A percentile compares a stretch with the other conserved stretches of the same genome.
These are phyloP conservation scores for Tachysurus fulvidraco DNA, from an alignment of 2,113 vertebrate species.

Conservation along the genomic window DNA sequence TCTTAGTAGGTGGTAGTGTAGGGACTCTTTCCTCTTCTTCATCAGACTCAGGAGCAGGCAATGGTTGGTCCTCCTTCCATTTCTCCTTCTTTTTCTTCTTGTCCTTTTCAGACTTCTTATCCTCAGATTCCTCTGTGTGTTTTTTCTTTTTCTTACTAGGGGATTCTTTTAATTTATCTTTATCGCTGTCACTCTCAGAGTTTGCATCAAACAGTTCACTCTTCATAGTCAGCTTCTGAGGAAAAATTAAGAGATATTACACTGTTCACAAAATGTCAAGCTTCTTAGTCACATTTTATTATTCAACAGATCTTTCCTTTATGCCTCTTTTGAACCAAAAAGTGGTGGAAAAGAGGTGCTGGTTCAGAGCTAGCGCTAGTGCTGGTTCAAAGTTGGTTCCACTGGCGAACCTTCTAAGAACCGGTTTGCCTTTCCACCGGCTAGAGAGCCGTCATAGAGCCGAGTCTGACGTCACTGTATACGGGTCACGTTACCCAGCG, in stretches of 20 bases:
- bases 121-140: slow-evolving; percentile 72
- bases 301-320: too few species aligned
- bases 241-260: slow-evolving; percentile 25
- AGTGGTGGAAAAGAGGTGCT: too few species aligned
- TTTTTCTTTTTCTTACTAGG: slow-evolving; percentile 78
- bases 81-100: slow-evolving; percentile 74
- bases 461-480: too few species aligned
- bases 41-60: slow-evolving; percentile 81
- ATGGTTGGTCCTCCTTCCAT: slow-evolving; percentile 81
- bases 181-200: slow-evolving; percentile 84
- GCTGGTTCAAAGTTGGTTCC: too few species aligned
- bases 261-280: not conserved
- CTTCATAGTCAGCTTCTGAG: slow-evolving; percentile 78
- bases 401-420: too few species aligned
- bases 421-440: too few species aligned
- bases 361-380: too few species aligned
- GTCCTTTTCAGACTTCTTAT: slow-evolving; percentile 71
- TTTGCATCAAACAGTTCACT: slow-evolving; percentile 89
- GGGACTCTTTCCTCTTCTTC: slow-evolving; percentile 69
- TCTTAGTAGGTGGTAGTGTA: slow-evolving; percentile 69
- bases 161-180: slow-evolving; percentile 74
- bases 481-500: too few species aligned
- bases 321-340: too few species aligned
- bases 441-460: too few species aligned
- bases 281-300: not conserved